Conservation (phyloP, 2,888 invertebrate species). For the Amphipyra berbera region DNA sequence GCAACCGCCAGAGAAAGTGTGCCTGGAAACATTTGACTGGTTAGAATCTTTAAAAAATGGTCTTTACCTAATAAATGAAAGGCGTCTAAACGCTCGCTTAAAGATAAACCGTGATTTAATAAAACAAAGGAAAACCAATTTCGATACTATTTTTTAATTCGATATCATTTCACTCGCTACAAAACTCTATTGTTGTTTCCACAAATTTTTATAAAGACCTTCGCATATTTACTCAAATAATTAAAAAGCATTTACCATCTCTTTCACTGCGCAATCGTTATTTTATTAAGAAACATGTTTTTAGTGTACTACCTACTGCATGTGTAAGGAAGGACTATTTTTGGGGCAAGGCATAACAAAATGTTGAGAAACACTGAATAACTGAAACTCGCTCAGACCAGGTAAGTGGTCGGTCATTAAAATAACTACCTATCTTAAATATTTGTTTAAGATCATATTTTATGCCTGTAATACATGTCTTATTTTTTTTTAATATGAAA, state of each 20-base stretch:
- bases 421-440: neutral
- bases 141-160: no score
- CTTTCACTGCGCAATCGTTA: neutral
- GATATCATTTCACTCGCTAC: no score
- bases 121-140: no score
- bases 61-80: no score
- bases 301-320: neutral
- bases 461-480: no score
- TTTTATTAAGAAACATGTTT: conserved; percentile 3
- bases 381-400: conserved; percentile 7
- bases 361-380: conserved; percentile 26
- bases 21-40: conserved; percentile 61
- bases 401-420: neutral
- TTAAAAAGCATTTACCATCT: neutral
- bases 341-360: conserved; percentile 31
- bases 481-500: no score
- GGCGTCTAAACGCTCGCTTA: no score
- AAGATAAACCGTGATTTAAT: no score
- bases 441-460: neutral
- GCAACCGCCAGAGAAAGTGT: conserved; percentile 71
- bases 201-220: neutral
- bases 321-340: neutral
- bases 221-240: neutral
- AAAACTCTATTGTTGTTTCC: no score
- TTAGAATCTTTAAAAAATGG: conserved; percentile 5